Base-by-base conservation (phyloP, 2,888 invertebrate genomes). In the Perizoma affinitatum region DNA sequence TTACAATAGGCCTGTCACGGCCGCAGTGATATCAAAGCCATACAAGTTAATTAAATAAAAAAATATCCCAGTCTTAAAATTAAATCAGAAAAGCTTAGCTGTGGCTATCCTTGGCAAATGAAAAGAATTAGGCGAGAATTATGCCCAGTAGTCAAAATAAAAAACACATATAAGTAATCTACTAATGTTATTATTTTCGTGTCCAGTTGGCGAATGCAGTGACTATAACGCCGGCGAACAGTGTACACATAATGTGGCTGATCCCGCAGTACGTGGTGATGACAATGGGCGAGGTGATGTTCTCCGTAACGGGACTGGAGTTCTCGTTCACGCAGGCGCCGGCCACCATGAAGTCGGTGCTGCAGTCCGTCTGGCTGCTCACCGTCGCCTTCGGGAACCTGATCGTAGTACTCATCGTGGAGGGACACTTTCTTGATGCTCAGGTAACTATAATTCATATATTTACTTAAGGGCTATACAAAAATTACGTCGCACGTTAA, bases 301-400 rank as follows among this genome's bases (percentile, higher is more conserved):
- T 98, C 84, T 97, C 98, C 0, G 96, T 99, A 35, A 98, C 99
- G 0, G 99, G 99, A 0, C 91, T 99, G 33, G 97, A 98, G 81
- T 99, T 99, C 87, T 97, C 98, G 0, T 99, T 98, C 86, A 97
- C 98, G 0, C 98, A 97, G 93, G 97, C 99, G 0, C 98, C 99
- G 0, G 82, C 93, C 5, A 96, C 95, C 66, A 98, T 99, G 98
- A 99, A 99, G 86, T 97, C 98, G 0, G 96, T 99, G 0, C 86
- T 99, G 51, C 96, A 97, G 83, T 98, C 99, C 0, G 95, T 96
- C 9, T 99, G 98, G 97, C 93, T 98, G 9, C 89, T 99, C 54
- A 98, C 98, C 0, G 97, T 97, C 0, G 98, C 98, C 0, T 94
- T 98, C 75, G 99, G 99, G 45, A 99, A 99, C 86, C 88, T 99